Conservation (phyloP, 1,140 invertebrate genomes). For the Mizuhopecten yessoensis region DNA sequence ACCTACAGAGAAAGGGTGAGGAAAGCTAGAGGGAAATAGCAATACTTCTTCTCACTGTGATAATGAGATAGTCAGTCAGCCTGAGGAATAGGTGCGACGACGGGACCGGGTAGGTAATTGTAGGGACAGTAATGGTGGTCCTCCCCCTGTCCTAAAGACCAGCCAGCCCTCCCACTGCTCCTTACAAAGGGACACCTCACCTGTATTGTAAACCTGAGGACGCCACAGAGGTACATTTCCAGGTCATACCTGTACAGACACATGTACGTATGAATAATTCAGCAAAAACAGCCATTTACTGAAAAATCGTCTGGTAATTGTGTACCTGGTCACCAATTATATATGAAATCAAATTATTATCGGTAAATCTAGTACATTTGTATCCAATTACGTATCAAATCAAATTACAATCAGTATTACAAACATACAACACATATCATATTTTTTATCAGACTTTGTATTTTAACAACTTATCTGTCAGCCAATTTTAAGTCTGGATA, state of each 20-base stretch:
- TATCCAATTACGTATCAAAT: no score
- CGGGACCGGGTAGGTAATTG: not conserved
- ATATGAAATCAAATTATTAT: not conserved
- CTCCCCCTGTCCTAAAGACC: not conserved
- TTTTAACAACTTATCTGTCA: not conserved
- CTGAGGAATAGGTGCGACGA: not conserved
- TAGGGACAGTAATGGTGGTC: slow-evolving; percentile 14
- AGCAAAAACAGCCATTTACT: not conserved
- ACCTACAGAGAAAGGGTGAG: not conserved
- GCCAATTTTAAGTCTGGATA: no score
- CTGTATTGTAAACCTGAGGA: not conserved
- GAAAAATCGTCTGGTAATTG: not conserved
- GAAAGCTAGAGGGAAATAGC: not conserved
- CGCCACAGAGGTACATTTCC: not conserved
- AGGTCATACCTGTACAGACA: not conserved
- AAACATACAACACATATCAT: not conserved
- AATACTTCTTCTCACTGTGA: not conserved
- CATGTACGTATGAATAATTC: not conserved
- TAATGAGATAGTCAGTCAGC: not conserved
- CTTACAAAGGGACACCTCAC: slow-evolving; percentile 12
- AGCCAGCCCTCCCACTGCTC: not conserved
- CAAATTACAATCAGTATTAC: no score
- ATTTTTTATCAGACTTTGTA: not conserved
- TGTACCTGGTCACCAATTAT: not conserved
- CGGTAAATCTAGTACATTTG: no score